phyloP scores from a whole-genome alignment of 2,888 invertebrate genomes.

The Heliconius ethilla region DNA sequence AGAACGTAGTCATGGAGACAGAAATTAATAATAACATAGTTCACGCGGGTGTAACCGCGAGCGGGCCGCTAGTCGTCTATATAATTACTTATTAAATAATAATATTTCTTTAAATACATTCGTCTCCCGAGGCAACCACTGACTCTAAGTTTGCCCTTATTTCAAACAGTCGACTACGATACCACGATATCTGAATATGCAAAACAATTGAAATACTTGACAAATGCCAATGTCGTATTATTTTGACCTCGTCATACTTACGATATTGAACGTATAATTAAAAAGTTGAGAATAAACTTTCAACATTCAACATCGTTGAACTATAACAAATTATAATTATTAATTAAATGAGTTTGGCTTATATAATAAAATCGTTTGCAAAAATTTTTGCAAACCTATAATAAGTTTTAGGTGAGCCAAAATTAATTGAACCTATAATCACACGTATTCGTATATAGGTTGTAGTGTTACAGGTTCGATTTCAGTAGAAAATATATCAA shows the following conservation, averaged over 20 bases:
- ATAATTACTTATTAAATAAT: not conserved
- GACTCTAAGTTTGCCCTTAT: constrained; percentile 11
- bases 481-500: not conserved
- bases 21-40: too few species aligned
- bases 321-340: not conserved
- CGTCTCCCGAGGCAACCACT: not conserved
- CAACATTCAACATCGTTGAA: not conserved
- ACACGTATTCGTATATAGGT: not conserved
- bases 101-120: not conserved
- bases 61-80: too few species aligned
- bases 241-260: constrained; percentile 20
- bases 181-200: constrained; percentile 42
- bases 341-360: not conserved
- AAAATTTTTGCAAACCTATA: not conserved
- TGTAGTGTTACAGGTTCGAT: not conserved
- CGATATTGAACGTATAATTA: constrained; percentile 8
- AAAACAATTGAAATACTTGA: constrained; percentile 45
- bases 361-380: not conserved
- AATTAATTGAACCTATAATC: not conserved
- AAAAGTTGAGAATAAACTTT: not conserved
- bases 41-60: too few species aligned
- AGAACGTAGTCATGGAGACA: too few species aligned
- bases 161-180: constrained; percentile 27
- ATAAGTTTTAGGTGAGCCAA: not conserved
- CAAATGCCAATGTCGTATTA: constrained; percentile 16